Base-by-base conservation (phyloP, 2,797 vertebrate genomes). In the Gobio occitaniae region DNA sequence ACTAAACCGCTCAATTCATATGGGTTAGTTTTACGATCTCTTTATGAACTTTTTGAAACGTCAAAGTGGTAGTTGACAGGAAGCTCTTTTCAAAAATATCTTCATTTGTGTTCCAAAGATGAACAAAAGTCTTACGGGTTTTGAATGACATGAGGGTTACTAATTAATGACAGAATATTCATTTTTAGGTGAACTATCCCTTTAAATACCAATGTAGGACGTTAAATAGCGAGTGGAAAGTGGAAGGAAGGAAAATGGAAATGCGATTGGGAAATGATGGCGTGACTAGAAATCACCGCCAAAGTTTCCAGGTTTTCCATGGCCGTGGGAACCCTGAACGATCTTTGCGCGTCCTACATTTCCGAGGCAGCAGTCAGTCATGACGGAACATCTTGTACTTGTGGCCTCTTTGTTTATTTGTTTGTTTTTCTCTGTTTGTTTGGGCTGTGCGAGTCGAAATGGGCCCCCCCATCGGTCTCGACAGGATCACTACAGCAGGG, bases 381-480 rank as follows among this genome's bases (percentile, higher is more conserved):
- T 9, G 44, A 52, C 0, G 5, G 47, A 85, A 80, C 76, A 74
- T 85, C 69, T 80, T 85, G 84, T 56, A 79, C 56, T 54, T 47
- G 69, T 48, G 83, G 65, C 68, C 32, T 61, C 56, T 79, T 83
- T 59, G 25, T 81, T 84, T 82, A 48, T 83, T 87, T 83, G 61
- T 68, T 78, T 70, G 59, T 54, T 65, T 80, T 61, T 59, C 61
- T 75, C 36, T 79, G 82, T 85, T 78, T 85, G 70, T 77, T 81
- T 83, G 63, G 32, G 15, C 52, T 70, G 36, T 36, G 48, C 11
- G 12, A 56, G 52, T 77, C 10, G 8, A 70, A 78, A 80, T n/a
- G 13, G 21, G 56, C 17, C 11, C 11, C 56, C 10, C 19, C 38
- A 21, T 76, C 3, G 25, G 63, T 86, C 79, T 80, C 54, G 12